Evolutionary conservation across 2,888 invertebrate genomes (phyloP).

Genomic region (Chrysodeixis includens): DNA sequence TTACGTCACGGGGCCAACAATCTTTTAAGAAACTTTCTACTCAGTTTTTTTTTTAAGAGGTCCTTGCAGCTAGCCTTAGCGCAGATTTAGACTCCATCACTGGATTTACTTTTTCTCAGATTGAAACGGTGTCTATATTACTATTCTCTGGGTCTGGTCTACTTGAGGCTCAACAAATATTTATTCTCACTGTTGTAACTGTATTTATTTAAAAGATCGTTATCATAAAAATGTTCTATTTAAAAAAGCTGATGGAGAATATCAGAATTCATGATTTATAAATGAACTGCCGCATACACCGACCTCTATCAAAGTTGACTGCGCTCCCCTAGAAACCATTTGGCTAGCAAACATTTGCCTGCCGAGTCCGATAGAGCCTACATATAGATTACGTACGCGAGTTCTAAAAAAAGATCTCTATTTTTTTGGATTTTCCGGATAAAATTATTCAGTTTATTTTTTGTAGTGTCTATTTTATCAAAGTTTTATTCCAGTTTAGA

Average conservation of each 20-base stretch:
- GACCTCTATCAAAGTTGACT: conserved; percentile 26
- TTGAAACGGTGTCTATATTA: no score
- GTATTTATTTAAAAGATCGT: no score
- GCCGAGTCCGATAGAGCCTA: conserved; percentile 24
- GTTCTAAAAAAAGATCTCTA: conserved; percentile 20
- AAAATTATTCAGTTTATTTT: neutral
- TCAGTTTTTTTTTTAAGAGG: no score
- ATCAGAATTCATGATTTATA: conserved; percentile 41
- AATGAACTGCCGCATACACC: conserved; percentile 42
- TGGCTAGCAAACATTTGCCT: conserved; percentile 50
- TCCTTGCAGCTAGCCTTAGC: no score
- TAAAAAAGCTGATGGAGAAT: conserved; percentile 18
- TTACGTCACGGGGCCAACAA: no score
- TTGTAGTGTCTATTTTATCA: no score
- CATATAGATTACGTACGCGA: conserved; percentile 9
- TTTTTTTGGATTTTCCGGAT: conserved; percentile 20
- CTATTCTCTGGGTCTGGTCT: no score
- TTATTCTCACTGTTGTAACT: neutral
- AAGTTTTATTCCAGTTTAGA: no score
- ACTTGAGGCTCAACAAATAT: neutral
- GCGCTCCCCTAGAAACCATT: conserved; percentile 49
- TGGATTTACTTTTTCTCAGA: no score
- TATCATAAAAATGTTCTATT: neutral
- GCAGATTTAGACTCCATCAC: no score
- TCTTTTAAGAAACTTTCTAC: no score